Evolutionary conservation across 2,888 invertebrate genomes (phyloP), one percentile per base, ranked within the genome.

Genomic region (Leptothorax acervorum): DNA sequence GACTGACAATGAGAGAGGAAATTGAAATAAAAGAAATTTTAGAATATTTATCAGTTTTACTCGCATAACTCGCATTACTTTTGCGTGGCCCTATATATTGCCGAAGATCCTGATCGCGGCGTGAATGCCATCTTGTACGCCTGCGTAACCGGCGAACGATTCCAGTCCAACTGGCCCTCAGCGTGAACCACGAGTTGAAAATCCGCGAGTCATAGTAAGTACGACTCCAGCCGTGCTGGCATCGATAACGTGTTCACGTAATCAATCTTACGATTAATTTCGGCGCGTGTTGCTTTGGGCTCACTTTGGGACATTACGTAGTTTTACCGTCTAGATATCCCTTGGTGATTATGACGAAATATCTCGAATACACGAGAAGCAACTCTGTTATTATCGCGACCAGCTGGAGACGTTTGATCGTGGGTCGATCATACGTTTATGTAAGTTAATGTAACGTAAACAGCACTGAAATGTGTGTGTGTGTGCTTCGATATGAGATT

Each of bases 151-250:
- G 65, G 74, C 39, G 28, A 83, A 39, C 63, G 70, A 51, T 68
- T 82, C 79, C 84, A 82, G 84, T 86, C 66, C 73, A 35, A 88
- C 87, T 84, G 83, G 88, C 82, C 83, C 60, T 62, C 60, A 31
- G 71, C 55, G 74, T 82, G 84, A 81, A 83, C 48, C 91, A 90
- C 90, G 87, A 91, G 89, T 85, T 88, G 86, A 86, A 87, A 89
- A 88, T 88, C 85, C 86, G 87, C 85, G 86, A 84, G 83, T 83
- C 62, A 62, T 88, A 88, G 85, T 90, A 35, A 6, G 35, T 23
- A 76, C 70, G 73, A 74, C 71, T 82, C 81, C 82, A 83, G 78
- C 84, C 53, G 84, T 81, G 70, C 81, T 84, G 78, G 83, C 84
- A 82, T 63, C 74, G 76, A 73, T 65, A 74, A 75, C 68, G 74